phyloP scores from a whole-genome alignment of 1,140 invertebrate genomes.

The Drosophila varians region DNA sequence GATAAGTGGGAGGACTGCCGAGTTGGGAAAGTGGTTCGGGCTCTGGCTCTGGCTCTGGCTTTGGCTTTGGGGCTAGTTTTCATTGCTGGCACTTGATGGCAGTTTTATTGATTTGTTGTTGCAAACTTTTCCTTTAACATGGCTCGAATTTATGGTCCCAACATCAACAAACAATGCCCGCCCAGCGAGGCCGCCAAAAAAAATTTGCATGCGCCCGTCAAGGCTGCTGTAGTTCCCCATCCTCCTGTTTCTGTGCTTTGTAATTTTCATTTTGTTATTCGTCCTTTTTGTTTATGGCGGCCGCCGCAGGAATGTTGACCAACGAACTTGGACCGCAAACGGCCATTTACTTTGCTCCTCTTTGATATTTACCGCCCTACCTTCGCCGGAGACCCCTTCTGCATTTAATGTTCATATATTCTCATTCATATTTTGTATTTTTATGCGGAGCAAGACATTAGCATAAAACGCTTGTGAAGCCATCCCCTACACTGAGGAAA shows the following conservation, averaged over 20 bases:
- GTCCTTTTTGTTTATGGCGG: constrained; percentile 39
- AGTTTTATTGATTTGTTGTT: constrained; percentile 75
- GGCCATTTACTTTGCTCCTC: constrained; percentile 51
- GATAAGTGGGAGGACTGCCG: constrained; percentile 29
- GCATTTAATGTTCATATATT: constrained; percentile 56
- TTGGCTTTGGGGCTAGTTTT: constrained; percentile 58
- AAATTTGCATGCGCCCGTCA: constrained; percentile 66
- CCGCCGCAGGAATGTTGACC: constrained; percentile 63
- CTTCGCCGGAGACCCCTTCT: constrained; percentile 13
- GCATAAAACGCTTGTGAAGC: constrained; percentile 58
- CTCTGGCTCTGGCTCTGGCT: too few species aligned
- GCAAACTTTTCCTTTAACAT: constrained; percentile 58
- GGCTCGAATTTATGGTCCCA: constrained; percentile 61
- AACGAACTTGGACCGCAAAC: constrained; percentile 57
- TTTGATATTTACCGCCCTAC: constrained; percentile 52
- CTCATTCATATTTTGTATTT: constrained; percentile 26
- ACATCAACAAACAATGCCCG: constrained; percentile 38
- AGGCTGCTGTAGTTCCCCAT: constrained; percentile 42
- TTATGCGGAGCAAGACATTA: constrained; percentile 47
- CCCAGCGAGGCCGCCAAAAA: constrained; percentile 48
- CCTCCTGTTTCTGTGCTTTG: constrained; percentile 30
- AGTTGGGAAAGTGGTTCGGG: constrained; percentile 32
- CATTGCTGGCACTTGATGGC: constrained; percentile 52
- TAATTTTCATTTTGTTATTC: constrained; percentile 31
- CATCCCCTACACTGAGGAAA: constrained; percentile 25